Base-by-base conservation (phyloP, 2,797 vertebrate species). In the Trachurus trachurus region DNA sequence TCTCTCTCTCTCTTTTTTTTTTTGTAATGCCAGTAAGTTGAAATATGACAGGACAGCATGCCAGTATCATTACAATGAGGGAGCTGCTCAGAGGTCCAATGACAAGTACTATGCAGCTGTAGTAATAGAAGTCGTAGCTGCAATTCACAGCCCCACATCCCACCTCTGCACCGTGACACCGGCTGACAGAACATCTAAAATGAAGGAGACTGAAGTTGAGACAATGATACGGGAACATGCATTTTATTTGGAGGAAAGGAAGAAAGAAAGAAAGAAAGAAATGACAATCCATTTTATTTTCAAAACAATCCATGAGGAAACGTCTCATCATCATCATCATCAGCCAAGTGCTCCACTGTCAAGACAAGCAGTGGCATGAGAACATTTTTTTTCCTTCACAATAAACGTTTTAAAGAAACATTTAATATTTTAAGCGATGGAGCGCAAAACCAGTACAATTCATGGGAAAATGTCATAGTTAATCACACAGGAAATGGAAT, bases 41-140 rank as follows among this genome's bases (percentile, higher is more conserved):
- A 78, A 82, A 85, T 82, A 59, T 80, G 81, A 88, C 82, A 73
- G 62, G 68, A 83, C 86, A 87, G 72, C 70, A 76, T 53, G 85
- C 22, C 54, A 39, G 66, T 62, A 50, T 78, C 74, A 75, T 81
- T 66, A 80, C 56, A 74, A 52, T 17, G 64, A 1, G 5, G 71
- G 82, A 74, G 61, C 64, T n/a, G 58, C 76, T 70, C n/a, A 10
- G 63, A 59, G 31, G 63, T 63, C 59, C 69, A 21, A 47, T 68
- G 59, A 65, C 71, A 86, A 76, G 79, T 39, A 26, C 61, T 44
- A 3, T 26, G 62, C 60, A 64, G 68, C 79, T 44, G 61, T 22
- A 44, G 68, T 70, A 50, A 84, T 81, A 78, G 70, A 66, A 75
- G 69, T 19, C 53, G 39, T 10, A 34, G 31, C 31, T 34, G 31